Conservation (phyloP, 35 echinoderm and acorn worm genomes). For the Eucidaris tribuloides region DNA sequence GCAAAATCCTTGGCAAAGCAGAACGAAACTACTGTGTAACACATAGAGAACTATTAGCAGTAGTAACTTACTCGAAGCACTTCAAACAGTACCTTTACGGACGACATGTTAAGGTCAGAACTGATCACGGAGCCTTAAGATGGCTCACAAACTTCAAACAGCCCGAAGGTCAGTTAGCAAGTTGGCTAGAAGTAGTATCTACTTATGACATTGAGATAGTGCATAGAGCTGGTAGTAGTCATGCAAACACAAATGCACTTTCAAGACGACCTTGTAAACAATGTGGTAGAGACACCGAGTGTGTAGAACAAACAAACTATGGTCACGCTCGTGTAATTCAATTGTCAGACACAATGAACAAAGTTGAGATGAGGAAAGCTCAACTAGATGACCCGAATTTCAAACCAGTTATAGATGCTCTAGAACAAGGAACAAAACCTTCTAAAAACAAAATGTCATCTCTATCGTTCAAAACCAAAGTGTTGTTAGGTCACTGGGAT, state of each 20-base stretch:
- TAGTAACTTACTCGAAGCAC: conserved; percentile 31
- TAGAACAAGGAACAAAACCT: too few relatives aligned
- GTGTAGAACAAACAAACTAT: too few relatives aligned
- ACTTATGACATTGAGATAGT: conserved; percentile 18
- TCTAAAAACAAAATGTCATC: too few relatives aligned
- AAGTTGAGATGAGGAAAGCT: too few relatives aligned
- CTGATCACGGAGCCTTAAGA: conserved; percentile 25
- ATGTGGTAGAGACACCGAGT: too few relatives aligned
- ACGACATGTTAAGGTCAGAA: background rate
- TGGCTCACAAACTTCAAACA: conserved; percentile 43
- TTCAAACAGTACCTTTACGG: conserved; percentile 30
- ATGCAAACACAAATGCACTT: conserved; percentile 54
- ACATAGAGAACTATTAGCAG: conserved; percentile 26
- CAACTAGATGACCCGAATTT: too few relatives aligned
- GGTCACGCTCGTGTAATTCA: too few relatives aligned
- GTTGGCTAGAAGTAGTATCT: conserved; percentile 19
- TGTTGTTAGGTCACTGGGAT: too few relatives aligned
- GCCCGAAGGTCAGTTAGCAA: conserved; percentile 26
- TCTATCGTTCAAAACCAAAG: too few relatives aligned
- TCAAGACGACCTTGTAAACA: conserved; percentile 32
- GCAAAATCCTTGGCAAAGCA: background rate
- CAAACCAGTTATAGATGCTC: too few relatives aligned
- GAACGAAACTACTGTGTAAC: conserved; percentile 43
- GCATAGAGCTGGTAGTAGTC: background rate
- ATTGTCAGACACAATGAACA: too few relatives aligned